Evolutionary conservation across 2,888 invertebrate species (phyloP), one percentile per base, ranked within the genome.

Genomic region (Dioctria linearis): DNA sequence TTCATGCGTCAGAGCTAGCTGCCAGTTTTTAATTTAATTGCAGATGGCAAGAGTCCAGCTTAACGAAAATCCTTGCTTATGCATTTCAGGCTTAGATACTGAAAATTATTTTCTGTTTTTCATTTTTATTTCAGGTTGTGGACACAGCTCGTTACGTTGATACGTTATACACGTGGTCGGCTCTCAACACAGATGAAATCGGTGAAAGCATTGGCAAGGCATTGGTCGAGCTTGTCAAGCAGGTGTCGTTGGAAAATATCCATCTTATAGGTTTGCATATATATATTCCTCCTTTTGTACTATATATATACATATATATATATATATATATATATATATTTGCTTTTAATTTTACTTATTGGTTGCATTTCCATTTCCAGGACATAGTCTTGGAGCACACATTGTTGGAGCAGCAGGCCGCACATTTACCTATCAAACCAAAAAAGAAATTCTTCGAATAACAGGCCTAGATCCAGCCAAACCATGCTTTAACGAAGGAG

Each of bases 381-480:
- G 89, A 2, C 88, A 89, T 57, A 88, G 87, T n/a, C 82, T 88
- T 79, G 88, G 88, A 5, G 88, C 88, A 2, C 89, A 88, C 75
- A 87, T 88, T 46, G 85, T 86, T 84, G 88, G 88, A 13, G 79
- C 84, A 1, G 87, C 88, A 5, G 89, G 87, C 0, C 85, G 87
- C 9, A 84, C 84, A 11, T 89, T 87, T 65, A 84, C 81, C 49
- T 81, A 83, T 3, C 75, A 86, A 3, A 87, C 89, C 2, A 85
- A 85, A 4, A 83, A 86, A 67, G 39, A 83, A 8, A 84, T 88
- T 39, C 85, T 85, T 8, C 85, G 88, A 11, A 87, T 88, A 54
- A 89, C 88, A 0, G 88, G 87, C 5, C 82, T 88, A 37, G 89
- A 88, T 85, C 88, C 88, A 3, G 88, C 88, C 3, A 88, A 87